These are phyloP conservation scores for Drosophila pallidifrons DNA, from an alignment of 1,140 invertebrate genomes.

Conservation along the genomic window DNA sequence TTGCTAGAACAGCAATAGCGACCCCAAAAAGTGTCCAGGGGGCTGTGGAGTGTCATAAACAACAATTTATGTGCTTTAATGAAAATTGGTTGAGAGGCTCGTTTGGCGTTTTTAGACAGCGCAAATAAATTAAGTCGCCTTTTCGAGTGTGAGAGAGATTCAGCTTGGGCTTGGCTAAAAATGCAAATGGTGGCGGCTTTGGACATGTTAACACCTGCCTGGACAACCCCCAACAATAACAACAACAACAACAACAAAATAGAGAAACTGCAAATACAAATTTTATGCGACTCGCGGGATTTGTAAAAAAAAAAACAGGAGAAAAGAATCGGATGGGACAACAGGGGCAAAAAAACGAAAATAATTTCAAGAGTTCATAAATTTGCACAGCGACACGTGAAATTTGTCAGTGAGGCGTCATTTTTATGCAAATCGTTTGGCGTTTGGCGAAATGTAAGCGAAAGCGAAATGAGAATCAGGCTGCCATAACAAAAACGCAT, in stretches of 20 bases:
- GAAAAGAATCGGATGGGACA: neutral
- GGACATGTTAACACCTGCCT: constrained; percentile 67
- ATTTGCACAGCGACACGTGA: constrained; percentile 44
- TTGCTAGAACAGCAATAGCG: constrained; percentile 1
- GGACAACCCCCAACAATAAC: constrained; percentile 15
- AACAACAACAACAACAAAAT: neutral
- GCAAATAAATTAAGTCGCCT: constrained; percentile 71
- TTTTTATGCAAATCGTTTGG: constrained; percentile 47
- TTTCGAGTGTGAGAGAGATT: neutral
- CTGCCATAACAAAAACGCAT: constrained; percentile 56
- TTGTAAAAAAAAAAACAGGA: neutral
- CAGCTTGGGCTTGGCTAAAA: neutral
- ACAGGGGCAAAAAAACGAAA: constrained; percentile 12
- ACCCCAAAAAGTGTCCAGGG: constrained; percentile 16
- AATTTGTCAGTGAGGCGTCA: constrained; percentile 59
- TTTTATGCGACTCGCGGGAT: constrained; percentile 55
- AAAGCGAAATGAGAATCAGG: constrained; percentile 40
- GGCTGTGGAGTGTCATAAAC: constrained; percentile 60
- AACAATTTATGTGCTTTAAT: constrained; percentile 82
- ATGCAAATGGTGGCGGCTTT: constrained; percentile 55
- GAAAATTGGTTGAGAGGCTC: constrained; percentile 73
- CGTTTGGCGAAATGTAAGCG: constrained; percentile 32
- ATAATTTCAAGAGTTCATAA: constrained; percentile 59
- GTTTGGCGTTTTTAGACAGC: constrained; percentile 54
- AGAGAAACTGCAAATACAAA: constrained; percentile 26